phyloP scores from a whole-genome alignment of 2,113 vertebrate genomes.

The Microcebus tavaratra region DNA sequence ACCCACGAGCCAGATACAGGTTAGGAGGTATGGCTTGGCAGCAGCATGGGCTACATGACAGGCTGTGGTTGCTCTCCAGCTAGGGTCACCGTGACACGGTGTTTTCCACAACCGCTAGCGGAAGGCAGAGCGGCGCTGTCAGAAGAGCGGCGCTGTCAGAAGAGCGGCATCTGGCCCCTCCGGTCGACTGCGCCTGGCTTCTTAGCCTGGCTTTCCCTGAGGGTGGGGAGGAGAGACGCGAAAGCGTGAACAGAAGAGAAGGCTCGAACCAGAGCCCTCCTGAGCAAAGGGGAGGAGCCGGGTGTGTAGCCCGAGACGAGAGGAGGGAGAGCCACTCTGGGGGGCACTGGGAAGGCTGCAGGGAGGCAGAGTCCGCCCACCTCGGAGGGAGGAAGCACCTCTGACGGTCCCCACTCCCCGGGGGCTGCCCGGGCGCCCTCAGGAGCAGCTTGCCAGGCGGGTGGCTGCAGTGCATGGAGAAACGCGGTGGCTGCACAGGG shows the following conservation, averaged over 20 bases:
- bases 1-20: too few species aligned
- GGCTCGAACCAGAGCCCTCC: background rate
- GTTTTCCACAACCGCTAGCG: background rate
- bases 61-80: too few species aligned
- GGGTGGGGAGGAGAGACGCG: background rate
- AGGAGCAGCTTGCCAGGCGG: too few species aligned
- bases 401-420: background rate
- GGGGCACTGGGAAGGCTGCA: fast-evolving
- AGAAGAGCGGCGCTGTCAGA: background rate
- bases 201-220: background rate
- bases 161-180: background rate
- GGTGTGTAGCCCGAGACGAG: fast-evolving
- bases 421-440: too few species aligned
- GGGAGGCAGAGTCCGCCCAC: background rate
- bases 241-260: background rate
- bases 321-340: fast-evolving
- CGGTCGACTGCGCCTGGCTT: fast-evolving
- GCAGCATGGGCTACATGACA: fast-evolving
- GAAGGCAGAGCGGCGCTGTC: background rate
- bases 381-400: background rate
- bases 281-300: background rate
- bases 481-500: fast-evolving
- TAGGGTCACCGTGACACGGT: fast-evolving
- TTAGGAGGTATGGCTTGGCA: background rate
- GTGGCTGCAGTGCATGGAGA: fast-evolving